Conservation (phyloP, 2,797 vertebrate genomes). For the Trachops cirrhosus region DNA sequence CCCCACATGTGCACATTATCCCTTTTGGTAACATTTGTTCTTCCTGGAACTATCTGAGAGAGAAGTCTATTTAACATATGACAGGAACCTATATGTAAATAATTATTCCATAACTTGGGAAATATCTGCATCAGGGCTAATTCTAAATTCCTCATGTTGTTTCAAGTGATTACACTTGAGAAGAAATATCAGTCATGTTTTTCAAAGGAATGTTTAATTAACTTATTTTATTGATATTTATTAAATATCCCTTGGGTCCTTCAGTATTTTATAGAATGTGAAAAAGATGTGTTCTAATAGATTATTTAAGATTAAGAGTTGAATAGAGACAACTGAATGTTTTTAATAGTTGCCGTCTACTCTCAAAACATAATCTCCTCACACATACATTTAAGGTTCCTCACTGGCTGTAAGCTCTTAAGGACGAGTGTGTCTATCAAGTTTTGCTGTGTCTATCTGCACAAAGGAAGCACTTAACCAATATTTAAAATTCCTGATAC, state of each 20-base stretch:
- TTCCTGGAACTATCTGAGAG: background rate
- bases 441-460: background rate
- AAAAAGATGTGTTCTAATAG: background rate
- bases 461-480: background rate
- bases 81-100: background rate
- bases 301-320: background rate
- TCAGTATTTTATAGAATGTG: background rate
- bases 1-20: background rate
- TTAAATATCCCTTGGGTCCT: background rate
- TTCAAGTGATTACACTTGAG: background rate
- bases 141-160: background rate
- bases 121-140: background rate
- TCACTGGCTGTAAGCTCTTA: background rate
- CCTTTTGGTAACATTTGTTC: background rate
- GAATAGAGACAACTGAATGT: background rate
- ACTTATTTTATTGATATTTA: background rate
- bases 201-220: conserved; percentile 27
- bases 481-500: background rate
- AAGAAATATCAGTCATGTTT: conserved; percentile 4
- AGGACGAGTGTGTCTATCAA: background rate
- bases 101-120: background rate
- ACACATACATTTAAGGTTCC: background rate
- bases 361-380: background rate
- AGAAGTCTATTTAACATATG: background rate
- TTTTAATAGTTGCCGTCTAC: background rate